Percentiles rank a stretch among this genome's conserved stretches.
phyloP scores from a whole-genome alignment of 2,888 invertebrate genomes.

The Lysandra coridon region DNA sequence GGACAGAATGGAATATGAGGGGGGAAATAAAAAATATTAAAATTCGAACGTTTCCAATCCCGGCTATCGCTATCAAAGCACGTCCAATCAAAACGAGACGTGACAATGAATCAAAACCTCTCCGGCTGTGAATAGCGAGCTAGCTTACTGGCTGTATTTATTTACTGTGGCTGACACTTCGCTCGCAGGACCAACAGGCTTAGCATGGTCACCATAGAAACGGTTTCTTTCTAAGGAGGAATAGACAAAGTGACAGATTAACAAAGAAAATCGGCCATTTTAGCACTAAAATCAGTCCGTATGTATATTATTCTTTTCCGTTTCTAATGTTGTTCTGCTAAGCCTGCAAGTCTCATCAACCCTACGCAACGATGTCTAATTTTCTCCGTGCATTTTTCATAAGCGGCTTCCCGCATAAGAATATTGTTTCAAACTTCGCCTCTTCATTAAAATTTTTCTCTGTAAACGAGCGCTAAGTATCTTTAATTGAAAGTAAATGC shows the following conservation, averaged over 20 bases:
- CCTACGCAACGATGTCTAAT: constrained; percentile 68
- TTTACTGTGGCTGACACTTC: constrained; percentile 75
- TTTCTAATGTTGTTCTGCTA: no score
- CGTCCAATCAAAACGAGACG: constrained; percentile 79
- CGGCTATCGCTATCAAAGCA: constrained; percentile 77
- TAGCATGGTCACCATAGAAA: constrained; percentile 47
- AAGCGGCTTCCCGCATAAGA: constrained; percentile 51
- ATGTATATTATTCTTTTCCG: no score
- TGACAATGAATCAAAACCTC: constrained; percentile 77
- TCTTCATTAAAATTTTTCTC: constrained; percentile 38
- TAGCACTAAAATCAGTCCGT: no score
- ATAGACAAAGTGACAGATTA: no score
- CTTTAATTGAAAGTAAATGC: constrained; percentile 68
- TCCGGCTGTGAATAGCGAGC: constrained; percentile 72
- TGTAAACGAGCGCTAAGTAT: constrained; percentile 40
- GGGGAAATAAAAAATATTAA: constrained; percentile 69
- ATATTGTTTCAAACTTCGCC: constrained; percentile 37
- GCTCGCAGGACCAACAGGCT: constrained; percentile 57
- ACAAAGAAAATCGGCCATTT: no score
- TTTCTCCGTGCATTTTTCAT: constrained; percentile 48
- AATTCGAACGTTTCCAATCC: constrained; percentile 74
- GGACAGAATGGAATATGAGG: constrained; percentile 72
- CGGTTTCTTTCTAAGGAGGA: no score
- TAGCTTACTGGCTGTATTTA: constrained; percentile 77
- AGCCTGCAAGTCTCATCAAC: constrained; percentile 63